phyloP scores from a whole-genome alignment of 1,140 invertebrate genomes.

The Magallana gigas region DNA sequence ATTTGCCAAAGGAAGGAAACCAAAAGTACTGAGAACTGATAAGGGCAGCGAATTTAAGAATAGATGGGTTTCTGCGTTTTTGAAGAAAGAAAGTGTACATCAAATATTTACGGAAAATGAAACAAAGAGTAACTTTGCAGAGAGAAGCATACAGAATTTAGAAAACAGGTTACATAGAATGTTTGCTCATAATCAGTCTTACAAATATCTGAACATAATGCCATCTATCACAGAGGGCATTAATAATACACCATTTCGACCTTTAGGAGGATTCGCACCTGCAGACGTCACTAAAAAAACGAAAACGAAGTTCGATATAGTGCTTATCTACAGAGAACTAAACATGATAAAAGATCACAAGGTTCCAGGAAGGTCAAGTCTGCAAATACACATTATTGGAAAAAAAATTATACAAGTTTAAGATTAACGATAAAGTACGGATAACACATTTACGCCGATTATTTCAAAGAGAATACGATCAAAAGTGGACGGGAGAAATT shows the following conservation, averaged over 20 bases:
- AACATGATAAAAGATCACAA: conserved; percentile 5
- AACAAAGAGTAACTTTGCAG: conserved; percentile 41
- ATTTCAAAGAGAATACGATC: conserved; percentile 48
- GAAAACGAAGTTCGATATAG: conserved; percentile 34
- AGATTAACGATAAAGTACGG: conserved; percentile 41
- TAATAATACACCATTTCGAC: conserved; percentile 39
- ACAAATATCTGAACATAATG: conserved; percentile 7
- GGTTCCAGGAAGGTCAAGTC: not conserved
- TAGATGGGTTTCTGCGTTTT: not conserved
- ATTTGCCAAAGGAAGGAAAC: conserved; percentile 34
- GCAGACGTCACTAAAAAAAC: conserved; percentile 31
- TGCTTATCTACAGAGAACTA: conserved; percentile 25
- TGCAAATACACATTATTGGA: not conserved
- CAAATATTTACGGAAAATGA: conserved; percentile 38
- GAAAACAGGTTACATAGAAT: conserved; percentile 41
- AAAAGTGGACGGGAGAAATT: conserved; percentile 49
- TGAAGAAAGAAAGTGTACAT: conserved; percentile 40
- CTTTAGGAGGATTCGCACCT: conserved; percentile 9
- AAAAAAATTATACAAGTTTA: conserved; percentile 27
- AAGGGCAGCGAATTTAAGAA: conserved; percentile 40
- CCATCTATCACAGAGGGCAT: conserved; percentile 16
- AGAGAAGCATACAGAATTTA: conserved; percentile 35
- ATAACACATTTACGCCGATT: conserved; percentile 37
- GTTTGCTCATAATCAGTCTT: conserved; percentile 19
- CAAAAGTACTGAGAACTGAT: conserved; percentile 30